Conservation (phyloP, 2,113 vertebrate genomes). For the Phalacrocorax brasilianus region DNA sequence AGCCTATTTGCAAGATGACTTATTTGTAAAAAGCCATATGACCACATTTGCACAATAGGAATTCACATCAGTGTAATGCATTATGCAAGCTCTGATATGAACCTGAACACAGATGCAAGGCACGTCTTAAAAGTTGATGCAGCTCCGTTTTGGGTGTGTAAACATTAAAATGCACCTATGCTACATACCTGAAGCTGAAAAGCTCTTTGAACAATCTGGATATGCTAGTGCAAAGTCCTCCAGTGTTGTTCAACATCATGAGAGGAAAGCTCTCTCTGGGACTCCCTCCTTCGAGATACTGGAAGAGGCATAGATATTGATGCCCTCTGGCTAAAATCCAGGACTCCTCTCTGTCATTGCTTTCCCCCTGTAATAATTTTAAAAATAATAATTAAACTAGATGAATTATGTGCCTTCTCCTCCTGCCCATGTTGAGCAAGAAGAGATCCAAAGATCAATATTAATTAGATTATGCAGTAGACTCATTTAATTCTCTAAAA, state of each 20-base stretch:
- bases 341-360: not conserved
- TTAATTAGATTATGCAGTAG: slow-evolving; percentile 13
- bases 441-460: not conserved
- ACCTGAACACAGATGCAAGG: not conserved
- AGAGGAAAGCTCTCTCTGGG: not conserved
- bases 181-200: not conserved
- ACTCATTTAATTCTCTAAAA: slow-evolving; percentile 24
- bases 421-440: not conserved
- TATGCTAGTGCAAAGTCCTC: not conserved
- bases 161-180: not conserved
- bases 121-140: not conserved
- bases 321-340: not conserved
- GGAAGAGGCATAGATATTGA: not conserved
- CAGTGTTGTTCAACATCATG: not conserved
- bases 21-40: slow-evolving; percentile 11
- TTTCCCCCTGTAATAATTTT: not conserved
- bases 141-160: not conserved
- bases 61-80: not conserved
- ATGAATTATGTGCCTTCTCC: not conserved
- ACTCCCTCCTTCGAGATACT: not conserved
- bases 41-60: not conserved
- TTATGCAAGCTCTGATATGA: not conserved
- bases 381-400: slow-evolving; percentile 12
- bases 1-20: not conserved
- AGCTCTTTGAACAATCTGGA: not conserved